phyloP scores from a whole-genome alignment of 2,888 invertebrate genomes.

The Trichopria drosophilae region DNA sequence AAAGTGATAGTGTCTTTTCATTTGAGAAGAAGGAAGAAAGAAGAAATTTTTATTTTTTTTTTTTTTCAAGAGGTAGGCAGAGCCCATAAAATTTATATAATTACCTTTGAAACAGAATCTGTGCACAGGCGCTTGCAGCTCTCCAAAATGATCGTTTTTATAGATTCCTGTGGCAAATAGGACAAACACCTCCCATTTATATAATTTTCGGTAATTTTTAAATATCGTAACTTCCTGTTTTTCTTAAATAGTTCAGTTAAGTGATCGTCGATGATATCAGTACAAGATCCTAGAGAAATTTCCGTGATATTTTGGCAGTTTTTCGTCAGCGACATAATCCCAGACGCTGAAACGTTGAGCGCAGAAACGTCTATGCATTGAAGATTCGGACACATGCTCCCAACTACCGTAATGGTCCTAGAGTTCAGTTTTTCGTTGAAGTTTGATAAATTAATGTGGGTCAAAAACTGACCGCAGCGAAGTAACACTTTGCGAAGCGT shows the following conservation, averaged over 20 bases:
- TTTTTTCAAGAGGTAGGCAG: no score
- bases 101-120: conserved; percentile 42
- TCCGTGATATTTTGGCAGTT: conserved; percentile 61
- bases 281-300: conserved; percentile 61
- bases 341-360: conserved; percentile 62
- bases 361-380: conserved; percentile 61
- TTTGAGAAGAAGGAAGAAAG: no score
- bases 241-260: conserved; percentile 46
- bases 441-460: conserved; percentile 61
- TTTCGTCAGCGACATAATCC: conserved; percentile 58
- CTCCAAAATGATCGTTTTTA: conserved; percentile 46
- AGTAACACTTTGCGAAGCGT: conserved; percentile 61
- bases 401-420: conserved; percentile 63
- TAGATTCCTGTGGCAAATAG: conserved; percentile 41
- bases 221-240: conserved; percentile 44
- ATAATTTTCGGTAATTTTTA: conserved; percentile 40
- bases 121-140: conserved; percentile 42
- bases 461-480: conserved; percentile 60
- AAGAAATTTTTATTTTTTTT: no score
- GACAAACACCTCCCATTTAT: conserved; percentile 48
- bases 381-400: conserved; percentile 64
- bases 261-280: conserved; percentile 50
- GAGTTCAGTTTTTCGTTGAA: conserved; percentile 60
- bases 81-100: no score
- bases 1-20: no score